Conservation (phyloP, 2,113 vertebrate genomes). For the Tautogolabrus adspersus region DNA sequence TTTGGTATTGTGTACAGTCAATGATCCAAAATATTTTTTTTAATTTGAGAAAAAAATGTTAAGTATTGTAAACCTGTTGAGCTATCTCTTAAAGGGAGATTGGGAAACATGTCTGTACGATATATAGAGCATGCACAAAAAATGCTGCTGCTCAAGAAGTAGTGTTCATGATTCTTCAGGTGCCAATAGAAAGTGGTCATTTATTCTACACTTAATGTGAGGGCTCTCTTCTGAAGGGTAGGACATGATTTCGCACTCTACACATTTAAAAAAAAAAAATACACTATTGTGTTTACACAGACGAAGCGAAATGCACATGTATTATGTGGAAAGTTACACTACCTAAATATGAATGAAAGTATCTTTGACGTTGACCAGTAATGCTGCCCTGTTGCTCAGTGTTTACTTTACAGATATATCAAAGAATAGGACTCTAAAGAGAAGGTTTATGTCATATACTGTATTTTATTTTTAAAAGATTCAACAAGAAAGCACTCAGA, state of each 20-base stretch:
- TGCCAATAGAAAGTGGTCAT: constrained; percentile 68
- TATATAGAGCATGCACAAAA: constrained; percentile 64
- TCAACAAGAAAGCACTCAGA: constrained; percentile 59
- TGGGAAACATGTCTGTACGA: constrained; percentile 45
- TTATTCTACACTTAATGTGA: constrained; percentile 31
- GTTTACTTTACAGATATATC: constrained; percentile 73
- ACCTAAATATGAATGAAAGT: constrained; percentile 80
- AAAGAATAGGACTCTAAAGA: constrained; percentile 49
- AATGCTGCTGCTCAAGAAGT: constrained; percentile 41
- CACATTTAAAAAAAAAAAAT: constrained; percentile 6
- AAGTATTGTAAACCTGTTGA: constrained; percentile 76
- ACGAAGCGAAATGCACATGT: constrained; percentile 73
- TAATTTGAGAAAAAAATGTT: constrained; percentile 71
- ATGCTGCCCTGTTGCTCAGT: constrained; percentile 77
- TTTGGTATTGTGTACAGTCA: constrained; percentile 83
- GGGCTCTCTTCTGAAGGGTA: constrained; percentile 34
- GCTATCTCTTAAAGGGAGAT: constrained; percentile 61
- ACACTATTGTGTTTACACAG: constrained; percentile 68
- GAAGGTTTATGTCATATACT: constrained; percentile 71
- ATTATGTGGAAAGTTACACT: constrained; percentile 70
- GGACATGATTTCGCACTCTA: constrained; percentile 43
- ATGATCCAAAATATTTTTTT: constrained; percentile 84
- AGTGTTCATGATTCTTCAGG: constrained; percentile 68
- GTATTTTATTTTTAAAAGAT: constrained; percentile 70
- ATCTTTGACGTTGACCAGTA: constrained; percentile 74